phyloP scores from a whole-genome alignment of 2,888 invertebrate species.

The Synergus umbraculus region DNA sequence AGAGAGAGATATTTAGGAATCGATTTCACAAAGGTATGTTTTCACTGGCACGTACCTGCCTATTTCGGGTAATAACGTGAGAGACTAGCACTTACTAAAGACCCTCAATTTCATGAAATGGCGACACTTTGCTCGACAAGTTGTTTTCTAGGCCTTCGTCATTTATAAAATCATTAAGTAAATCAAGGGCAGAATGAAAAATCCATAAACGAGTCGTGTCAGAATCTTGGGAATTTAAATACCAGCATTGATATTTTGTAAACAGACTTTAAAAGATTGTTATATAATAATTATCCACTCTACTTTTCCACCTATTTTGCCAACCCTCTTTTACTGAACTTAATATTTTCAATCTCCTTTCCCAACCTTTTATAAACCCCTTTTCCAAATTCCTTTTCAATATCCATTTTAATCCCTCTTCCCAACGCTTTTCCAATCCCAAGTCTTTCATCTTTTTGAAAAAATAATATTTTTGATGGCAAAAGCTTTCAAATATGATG shows the following conservation, averaged over 20 bases:
- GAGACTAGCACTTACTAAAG: conserved; percentile 18
- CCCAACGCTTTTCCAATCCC: background rate
- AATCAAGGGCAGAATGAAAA: background rate
- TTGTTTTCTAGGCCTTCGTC: background rate
- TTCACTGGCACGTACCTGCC: conserved; percentile 38
- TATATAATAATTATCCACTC: too few relatives aligned
- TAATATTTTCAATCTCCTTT: too few relatives aligned
- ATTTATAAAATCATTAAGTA: conserved; percentile 9
- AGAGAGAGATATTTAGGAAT: conserved; percentile 19
- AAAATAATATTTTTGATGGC: background rate
- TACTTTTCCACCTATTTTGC: too few relatives aligned
- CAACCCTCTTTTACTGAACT: too few relatives aligned
- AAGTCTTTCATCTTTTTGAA: background rate
- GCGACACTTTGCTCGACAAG: conserved; percentile 27
- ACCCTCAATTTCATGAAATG: conserved; percentile 18
- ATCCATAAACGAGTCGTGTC: background rate
- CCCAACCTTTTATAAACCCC: too few relatives aligned
- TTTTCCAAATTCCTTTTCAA: too few relatives aligned
- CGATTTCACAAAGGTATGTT: conserved; percentile 33
- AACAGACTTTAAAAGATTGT: background rate
- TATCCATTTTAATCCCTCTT: too few relatives aligned
- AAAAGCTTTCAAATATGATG: background rate
- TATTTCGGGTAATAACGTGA: conserved; percentile 35
- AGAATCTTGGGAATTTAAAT: background rate
- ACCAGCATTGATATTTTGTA: accelerated